Percentiles rank a stretch among this genome's conserved stretches.
phyloP scores from a whole-genome alignment of 1,140 invertebrate genomes.

The Papilio xuthus region DNA sequence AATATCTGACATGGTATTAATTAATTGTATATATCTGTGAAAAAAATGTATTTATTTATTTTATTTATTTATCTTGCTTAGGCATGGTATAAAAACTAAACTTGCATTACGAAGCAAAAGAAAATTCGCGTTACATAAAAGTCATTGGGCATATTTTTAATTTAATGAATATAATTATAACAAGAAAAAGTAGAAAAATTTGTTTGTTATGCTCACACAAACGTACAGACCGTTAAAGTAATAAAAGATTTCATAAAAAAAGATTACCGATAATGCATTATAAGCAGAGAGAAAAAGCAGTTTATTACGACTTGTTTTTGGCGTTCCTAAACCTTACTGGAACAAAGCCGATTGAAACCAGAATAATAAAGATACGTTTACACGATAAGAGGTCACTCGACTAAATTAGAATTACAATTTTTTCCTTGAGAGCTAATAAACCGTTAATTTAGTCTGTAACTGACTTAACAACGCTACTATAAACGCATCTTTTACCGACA shows the following conservation, averaged over 20 bases:
- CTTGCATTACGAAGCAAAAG: too few relatives aligned
- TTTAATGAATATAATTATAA: too few relatives aligned
- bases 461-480: neutral
- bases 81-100: too few relatives aligned
- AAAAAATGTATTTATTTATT: neutral
- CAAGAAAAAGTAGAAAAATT: too few relatives aligned
- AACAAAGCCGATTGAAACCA: constrained; percentile 10
- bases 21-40: neutral
- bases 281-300: neutral
- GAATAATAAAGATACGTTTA: constrained; percentile 30
- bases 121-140: too few relatives aligned
- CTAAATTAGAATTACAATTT: constrained; percentile 27
- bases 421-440: constrained; percentile 17
- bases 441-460: constrained; percentile 14
- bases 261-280: neutral
- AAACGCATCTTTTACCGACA: constrained; percentile 8
- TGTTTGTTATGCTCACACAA: too few relatives aligned
- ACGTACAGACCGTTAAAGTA: neutral
- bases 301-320: constrained; percentile 3
- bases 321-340: neutral
- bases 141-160: too few relatives aligned
- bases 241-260: neutral
- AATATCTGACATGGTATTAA: neutral
- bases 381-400: constrained; percentile 15
- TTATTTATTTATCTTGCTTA: too few relatives aligned